Evolutionary conservation across 2,797 vertebrate genomes (phyloP), one percentile per base, ranked within the genome.

Genomic region (Myripristis jacobus): DNA sequence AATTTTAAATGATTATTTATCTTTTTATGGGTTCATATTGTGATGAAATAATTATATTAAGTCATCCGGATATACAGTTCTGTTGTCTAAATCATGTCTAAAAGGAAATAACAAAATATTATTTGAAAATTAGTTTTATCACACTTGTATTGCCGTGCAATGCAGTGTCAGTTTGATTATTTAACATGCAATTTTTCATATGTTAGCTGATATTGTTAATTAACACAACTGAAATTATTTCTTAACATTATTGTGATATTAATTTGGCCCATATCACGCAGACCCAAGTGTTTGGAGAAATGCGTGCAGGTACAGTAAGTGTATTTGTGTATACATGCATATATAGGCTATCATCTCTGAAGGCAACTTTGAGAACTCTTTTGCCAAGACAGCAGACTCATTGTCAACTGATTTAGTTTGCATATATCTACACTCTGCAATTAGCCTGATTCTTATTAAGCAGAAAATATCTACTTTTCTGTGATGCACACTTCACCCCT

Each of bases 381-480:
- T 22, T 10, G 7, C 21, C 27, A 13, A 27, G 12, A 54, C 48
- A 36, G 0, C 3, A 15, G 24, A 22, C 41, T 47, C 21, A 57
- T 48, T 68, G 12, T 25, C 4, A 25, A 16, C 50, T 25, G 21
- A 22, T 15, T 51, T 24, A 24, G 19, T 24, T 51, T 51, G 4
- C 27, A 51, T 11, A 15, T 51, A 25, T 2, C 50, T 1, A 38
- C 4, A 63, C 21, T 9, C 10, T 21, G 9, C 7, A 16, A 8
- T 15, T 53, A 25, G 24, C 4, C 4, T 16, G 19, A 51, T n/a
- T 63, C 12, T 2, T 2, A 60, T 73, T 22, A 57, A 62, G 48
- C 29, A 58, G 77, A 72, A 54, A 60, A n/a, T 27, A 62, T 50
- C 56, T 64, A 38, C 57, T 48, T 73, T 85, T 79, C 65, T 70